These are phyloP conservation scores for Dendrolimus kikuchii DNA, from an alignment of 1,140 invertebrate genomes.

Conservation along the genomic window DNA sequence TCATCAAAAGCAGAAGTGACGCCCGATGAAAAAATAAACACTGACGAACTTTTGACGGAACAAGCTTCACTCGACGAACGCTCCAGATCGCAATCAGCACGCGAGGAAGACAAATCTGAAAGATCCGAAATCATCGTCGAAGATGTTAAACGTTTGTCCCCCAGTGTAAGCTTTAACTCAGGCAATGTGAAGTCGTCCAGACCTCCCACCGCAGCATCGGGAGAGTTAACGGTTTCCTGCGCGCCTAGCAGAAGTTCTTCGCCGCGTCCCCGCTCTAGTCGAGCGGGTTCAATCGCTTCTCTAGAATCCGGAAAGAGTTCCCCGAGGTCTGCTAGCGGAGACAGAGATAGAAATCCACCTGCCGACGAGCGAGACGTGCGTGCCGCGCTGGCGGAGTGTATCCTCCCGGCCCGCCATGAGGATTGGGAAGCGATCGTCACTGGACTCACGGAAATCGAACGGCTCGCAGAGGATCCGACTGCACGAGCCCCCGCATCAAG, in stretches of 20 bases:
- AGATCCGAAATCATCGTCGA: constrained; percentile 13
- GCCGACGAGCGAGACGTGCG: constrained; percentile 38
- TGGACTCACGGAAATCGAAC: constrained; percentile 81
- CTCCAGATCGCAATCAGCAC: constrained; percentile 48
- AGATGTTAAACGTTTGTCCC: constrained; percentile 10
- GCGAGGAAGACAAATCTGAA: constrained; percentile 45
- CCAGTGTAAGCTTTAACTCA: not conserved
- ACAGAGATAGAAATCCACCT: constrained; percentile 22
- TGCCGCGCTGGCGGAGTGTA: constrained; percentile 49
- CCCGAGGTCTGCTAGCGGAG: constrained; percentile 21
- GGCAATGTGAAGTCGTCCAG: constrained; percentile 6
- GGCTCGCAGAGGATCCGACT: constrained; percentile 81
- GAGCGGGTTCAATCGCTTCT: too few relatives aligned
- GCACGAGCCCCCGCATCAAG: constrained; percentile 77
- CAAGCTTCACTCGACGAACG: constrained; percentile 10
- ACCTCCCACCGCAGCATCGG: constrained; percentile 2
- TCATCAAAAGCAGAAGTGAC: too few relatives aligned
- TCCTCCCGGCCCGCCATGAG: constrained; percentile 56
- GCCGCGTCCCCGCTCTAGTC: constrained; percentile 1
- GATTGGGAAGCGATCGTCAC: constrained; percentile 91
- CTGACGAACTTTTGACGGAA: constrained; percentile 12
- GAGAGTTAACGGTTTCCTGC: not conserved
- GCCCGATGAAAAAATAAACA: not conserved
- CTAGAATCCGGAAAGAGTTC: not conserved
- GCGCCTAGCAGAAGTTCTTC: constrained; percentile 13